These are phyloP conservation scores for Cyrtorhinus lividipennis DNA, from an alignment of 1,140 invertebrate species.

Conservation along the genomic window DNA sequence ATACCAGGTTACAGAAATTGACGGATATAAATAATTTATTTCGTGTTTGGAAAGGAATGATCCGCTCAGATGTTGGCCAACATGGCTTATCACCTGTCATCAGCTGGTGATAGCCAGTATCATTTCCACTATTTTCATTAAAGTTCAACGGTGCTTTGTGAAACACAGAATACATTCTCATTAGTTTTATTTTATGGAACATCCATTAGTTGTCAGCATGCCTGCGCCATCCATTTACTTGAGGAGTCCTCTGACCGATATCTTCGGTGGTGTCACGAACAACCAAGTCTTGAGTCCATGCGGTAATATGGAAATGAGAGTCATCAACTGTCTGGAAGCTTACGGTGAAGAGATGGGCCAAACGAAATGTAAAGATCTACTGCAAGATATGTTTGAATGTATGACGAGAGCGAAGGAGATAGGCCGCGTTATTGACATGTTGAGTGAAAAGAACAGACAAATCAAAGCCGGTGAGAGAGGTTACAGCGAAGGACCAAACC, in stretches of 20 bases:
- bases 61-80: no score
- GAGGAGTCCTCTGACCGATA: not conserved
- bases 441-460: not conserved
- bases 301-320: not conserved
- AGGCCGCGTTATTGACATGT: not conserved
- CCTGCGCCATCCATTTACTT: not conserved
- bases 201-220: not conserved
- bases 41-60: no score
- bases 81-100: no score
- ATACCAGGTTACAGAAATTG: no score
- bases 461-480: not conserved
- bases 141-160: no score
- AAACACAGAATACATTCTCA: no score
- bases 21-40: no score
- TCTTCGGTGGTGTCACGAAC: not conserved
- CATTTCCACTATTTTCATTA: no score
- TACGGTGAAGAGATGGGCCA: not conserved
- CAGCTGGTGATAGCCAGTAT: no score
- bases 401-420: not conserved
- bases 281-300: not conserved
- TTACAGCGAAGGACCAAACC: not conserved
- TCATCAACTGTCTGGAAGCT: not conserved
- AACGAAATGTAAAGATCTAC: not conserved
- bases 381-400: not conserved
- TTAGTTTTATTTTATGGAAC: no score